Percentiles rank a stretch among this genome's conserved stretches.
These are phyloP conservation scores for Drosophila meridiana DNA, from an alignment of 2,888 invertebrate genomes.

Conservation along the genomic window DNA sequence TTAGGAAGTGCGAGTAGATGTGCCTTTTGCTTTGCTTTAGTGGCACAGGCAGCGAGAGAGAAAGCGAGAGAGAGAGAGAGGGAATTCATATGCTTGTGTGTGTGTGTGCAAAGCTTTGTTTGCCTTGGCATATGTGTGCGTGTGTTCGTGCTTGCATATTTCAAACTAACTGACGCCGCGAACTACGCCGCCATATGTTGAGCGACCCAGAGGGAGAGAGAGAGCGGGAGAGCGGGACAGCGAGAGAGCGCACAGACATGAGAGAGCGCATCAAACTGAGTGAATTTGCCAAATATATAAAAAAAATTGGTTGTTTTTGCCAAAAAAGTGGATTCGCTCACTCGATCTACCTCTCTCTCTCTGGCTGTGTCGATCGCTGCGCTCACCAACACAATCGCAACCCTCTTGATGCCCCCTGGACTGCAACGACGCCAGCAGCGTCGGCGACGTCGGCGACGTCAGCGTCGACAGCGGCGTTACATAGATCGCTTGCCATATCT, in stretches of 20 bases:
- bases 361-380: constrained; percentile 20
- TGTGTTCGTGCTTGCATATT: constrained; percentile 40
- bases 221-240: not conserved
- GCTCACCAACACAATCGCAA: constrained; percentile 44
- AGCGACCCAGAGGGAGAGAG: not conserved
- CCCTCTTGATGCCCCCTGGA: constrained; percentile 43
- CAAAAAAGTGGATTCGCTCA: constrained; percentile 11
- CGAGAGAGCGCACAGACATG: not conserved
- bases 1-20: constrained; percentile 64
- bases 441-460: constrained; percentile 13
- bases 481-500: constrained; percentile 50
- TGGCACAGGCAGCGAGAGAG: not conserved
- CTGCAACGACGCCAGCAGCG: constrained; percentile 27
- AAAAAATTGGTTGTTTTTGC: constrained; percentile 9
- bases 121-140: constrained; percentile 6
- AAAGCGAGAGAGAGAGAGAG: not conserved
- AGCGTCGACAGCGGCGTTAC: constrained; percentile 33
- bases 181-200: constrained; percentile 17
- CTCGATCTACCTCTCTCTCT: not conserved
- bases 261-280: constrained; percentile 23
- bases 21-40: constrained; percentile 32
- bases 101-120: constrained; percentile 22
- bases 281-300: constrained; percentile 53
- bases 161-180: constrained; percentile 41
- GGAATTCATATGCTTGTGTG: not conserved